phyloP scores from a whole-genome alignment of 2,113 vertebrate species.

The Centropus bengalensis region DNA sequence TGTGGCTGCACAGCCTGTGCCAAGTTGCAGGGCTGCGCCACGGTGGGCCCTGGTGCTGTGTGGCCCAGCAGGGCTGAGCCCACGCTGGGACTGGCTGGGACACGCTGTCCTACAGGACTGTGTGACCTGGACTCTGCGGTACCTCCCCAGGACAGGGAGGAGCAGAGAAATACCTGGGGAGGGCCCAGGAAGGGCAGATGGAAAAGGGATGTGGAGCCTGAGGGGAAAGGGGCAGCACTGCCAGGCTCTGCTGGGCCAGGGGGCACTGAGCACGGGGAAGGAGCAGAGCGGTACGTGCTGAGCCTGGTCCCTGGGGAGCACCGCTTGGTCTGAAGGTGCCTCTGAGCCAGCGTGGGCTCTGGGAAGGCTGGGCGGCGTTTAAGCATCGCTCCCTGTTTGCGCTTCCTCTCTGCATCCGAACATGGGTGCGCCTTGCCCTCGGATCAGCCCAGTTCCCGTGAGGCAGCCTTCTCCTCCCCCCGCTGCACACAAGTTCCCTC shows the following conservation, averaged over 20 bases:
- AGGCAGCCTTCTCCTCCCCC: not conserved
- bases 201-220: not conserved
- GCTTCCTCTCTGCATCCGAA: not conserved
- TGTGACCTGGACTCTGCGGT: not conserved
- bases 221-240: not conserved
- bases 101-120: not conserved
- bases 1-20: not conserved
- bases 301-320: not conserved
- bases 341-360: not conserved
- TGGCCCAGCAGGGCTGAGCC: not conserved
- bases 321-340: not conserved
- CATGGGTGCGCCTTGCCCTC: not conserved
- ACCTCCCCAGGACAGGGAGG: not conserved
- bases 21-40: too few relatives aligned
- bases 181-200: not conserved
- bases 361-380: not conserved
- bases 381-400: not conserved
- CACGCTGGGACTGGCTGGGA: fast-evolving
- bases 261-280: not conserved
- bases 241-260: not conserved
- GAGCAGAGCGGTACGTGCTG: not conserved
- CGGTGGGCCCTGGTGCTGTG: too few relatives aligned
- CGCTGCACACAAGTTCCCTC: not conserved
- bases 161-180: not conserved
- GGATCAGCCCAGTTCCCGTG: not conserved